Evolutionary conservation across 2,888 invertebrate genomes (phyloP).

Genomic region (Thumatha senex): DNA sequence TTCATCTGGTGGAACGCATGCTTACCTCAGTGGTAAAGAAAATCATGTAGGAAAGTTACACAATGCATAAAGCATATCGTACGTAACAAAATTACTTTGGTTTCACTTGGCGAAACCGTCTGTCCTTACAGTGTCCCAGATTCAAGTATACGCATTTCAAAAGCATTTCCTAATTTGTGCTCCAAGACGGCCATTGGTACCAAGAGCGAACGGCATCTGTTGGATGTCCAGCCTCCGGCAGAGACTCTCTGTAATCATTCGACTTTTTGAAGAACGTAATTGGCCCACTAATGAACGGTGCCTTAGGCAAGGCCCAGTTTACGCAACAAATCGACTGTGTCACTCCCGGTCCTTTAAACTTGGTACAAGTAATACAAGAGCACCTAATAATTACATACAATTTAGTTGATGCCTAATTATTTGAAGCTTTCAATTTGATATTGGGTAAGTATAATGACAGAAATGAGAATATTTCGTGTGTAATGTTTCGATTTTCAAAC

Average conservation of each 20-base stretch:
- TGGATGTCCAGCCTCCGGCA: constrained; percentile 60
- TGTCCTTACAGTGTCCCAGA: constrained; percentile 24
- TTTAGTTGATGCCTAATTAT: constrained; percentile 22
- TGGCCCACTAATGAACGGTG: constrained; percentile 72
- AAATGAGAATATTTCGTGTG: too few species aligned
- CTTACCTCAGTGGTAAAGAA: too few species aligned
- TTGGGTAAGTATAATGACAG: too few species aligned
- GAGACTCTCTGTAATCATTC: constrained; percentile 70
- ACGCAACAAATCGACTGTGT: constrained; percentile 69
- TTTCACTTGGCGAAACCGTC: constrained; percentile 23
- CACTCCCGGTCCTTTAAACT: constrained; percentile 52
- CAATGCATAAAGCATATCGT: too few species aligned
- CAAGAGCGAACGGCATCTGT: constrained; percentile 70
- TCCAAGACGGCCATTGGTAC: constrained; percentile 55
- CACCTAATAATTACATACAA: constrained; percentile 32
- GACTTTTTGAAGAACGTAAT: constrained; percentile 77
- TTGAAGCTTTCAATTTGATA: constrained; percentile 21
- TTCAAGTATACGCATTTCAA: constrained; percentile 33
- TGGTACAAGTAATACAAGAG: constrained; percentile 31
- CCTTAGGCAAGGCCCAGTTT: constrained; percentile 77
- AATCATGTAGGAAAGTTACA: too few species aligned
- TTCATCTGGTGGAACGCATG: too few species aligned
- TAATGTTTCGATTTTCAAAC: too few species aligned
- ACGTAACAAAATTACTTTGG: constrained; percentile 8
- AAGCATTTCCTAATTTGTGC: constrained; percentile 50